These are phyloP conservation scores for Conus canariensis DNA, from an alignment of 2,888 invertebrate genomes.

Conservation along the genomic window DNA sequence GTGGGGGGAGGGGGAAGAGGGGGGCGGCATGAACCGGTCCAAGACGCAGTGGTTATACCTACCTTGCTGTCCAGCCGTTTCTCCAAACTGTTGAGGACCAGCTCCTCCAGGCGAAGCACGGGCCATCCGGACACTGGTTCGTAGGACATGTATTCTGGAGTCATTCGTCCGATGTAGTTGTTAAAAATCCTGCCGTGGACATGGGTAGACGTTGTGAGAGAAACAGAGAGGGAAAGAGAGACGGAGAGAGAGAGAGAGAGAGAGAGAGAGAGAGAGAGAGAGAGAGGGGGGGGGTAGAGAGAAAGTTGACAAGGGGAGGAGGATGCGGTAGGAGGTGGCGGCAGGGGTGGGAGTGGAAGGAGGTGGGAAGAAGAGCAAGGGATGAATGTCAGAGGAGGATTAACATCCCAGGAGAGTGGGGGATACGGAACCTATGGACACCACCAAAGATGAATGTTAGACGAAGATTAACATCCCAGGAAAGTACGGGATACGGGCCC, in stretches of 20 bases:
- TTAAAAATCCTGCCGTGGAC: neutral
- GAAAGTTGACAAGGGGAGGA: no score
- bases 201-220: neutral
- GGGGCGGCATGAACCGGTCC: no score
- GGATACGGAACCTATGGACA: no score
- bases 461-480: no score
- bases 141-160: constrained; percentile 6
- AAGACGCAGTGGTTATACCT: neutral
- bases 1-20: no score
- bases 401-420: no score
- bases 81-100: constrained; percentile 23
- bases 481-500: no score
- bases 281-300: neutral
- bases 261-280: neutral
- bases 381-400: no score
- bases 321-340: no score
- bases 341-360: no score
- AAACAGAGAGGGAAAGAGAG: neutral
- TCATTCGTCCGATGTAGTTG: constrained; percentile 8
- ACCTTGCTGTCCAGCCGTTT: constrained; percentile 27
- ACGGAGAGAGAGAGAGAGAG: neutral
- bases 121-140: constrained; percentile 34
- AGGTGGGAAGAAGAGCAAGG: no score
- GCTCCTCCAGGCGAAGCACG: constrained; percentile 14
- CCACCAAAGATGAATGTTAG: no score